A percentile compares a stretch with the other conserved stretches of the same genome.
These are phyloP conservation scores for Heliconius hermathena DNA, from an alignment of 1,140 invertebrate genomes.

Conservation along the genomic window DNA sequence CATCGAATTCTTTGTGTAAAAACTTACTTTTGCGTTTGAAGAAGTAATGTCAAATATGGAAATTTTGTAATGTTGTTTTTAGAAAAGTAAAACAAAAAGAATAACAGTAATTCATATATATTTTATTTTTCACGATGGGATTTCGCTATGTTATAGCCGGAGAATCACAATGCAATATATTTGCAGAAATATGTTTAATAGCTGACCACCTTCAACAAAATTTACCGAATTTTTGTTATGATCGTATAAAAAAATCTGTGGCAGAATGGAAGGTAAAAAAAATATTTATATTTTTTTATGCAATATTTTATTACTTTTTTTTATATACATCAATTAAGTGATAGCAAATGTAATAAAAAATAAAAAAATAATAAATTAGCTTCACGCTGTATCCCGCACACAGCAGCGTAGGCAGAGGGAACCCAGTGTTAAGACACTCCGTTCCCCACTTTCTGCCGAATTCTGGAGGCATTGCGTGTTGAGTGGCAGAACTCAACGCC, in stretches of 20 bases:
- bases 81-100: background rate
- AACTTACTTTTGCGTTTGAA: background rate
- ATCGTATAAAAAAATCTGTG: conserved; percentile 64
- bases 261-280: conserved; percentile 71
- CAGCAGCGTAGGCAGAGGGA: no score
- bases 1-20: no score
- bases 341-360: background rate
- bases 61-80: background rate
- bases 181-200: conserved; percentile 67
- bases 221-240: conserved; percentile 70
- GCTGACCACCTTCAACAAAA: conserved; percentile 71
- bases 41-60: background rate
- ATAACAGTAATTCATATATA: background rate
- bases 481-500: no score
- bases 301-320: background rate
- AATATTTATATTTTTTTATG: background rate
- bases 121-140: conserved; percentile 49
- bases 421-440: no score
- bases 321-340: background rate
- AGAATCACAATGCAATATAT: conserved; percentile 66
- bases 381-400: no score
- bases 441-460: no score
- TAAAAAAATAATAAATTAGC: no score
- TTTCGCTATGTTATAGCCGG: conserved; percentile 71
- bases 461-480: no score